Evolutionary conservation across 2,113 vertebrate species (phyloP).

Genomic region (Sprattus sprattus): DNA sequence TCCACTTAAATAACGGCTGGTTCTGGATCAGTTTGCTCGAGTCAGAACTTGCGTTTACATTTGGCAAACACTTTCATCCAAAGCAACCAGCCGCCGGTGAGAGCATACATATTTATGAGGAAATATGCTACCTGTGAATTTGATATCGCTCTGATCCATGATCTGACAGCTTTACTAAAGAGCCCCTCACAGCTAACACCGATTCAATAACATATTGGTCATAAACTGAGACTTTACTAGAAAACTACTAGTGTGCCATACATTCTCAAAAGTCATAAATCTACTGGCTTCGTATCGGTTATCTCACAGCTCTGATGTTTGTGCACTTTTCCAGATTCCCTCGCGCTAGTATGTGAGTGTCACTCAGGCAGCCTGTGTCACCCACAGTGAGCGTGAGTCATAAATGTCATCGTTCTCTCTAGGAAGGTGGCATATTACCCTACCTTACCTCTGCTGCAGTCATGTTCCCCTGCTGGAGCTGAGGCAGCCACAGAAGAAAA

Average conservation of each 20-base stretch:
- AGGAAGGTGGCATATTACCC: background rate
- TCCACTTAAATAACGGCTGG: background rate
- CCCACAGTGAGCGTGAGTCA: too few species aligned
- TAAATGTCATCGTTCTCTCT: background rate
- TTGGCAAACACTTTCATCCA: background rate
- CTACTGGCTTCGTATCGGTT: background rate
- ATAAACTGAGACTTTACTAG: background rate
- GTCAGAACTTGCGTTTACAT: background rate
- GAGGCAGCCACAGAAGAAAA: background rate
- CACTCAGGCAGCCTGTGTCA: too few species aligned
- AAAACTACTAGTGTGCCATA: background rate
- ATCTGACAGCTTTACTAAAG: background rate
- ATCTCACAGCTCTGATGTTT: background rate
- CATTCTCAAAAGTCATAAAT: background rate
- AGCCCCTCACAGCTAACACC: background rate
- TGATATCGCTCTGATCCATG: background rate
- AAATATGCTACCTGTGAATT: background rate
- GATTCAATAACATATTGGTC: background rate
- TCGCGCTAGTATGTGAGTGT: background rate
- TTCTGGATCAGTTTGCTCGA: background rate
- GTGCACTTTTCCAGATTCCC: too few species aligned
- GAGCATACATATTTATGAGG: conserved; percentile 9
- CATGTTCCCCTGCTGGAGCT: background rate
- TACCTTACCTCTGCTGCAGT: too few species aligned
- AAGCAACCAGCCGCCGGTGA: background rate